Conservation (phyloP, 2,113 vertebrate genomes). For the Mastomys natalensis region DNA sequence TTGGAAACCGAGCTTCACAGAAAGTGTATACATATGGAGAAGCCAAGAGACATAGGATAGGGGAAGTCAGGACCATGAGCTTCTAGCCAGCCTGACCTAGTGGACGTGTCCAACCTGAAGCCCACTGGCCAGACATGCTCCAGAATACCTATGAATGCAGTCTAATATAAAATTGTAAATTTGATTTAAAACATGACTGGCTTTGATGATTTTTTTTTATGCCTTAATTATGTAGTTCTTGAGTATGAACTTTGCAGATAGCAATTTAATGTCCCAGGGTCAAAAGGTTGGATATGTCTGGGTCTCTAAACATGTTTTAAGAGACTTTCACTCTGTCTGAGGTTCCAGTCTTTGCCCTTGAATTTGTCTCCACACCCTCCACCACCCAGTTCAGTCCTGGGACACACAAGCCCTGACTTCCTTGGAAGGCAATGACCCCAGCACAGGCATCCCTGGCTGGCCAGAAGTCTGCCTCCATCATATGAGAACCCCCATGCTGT, state of each 20-base stretch:
- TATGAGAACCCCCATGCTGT: not conserved
- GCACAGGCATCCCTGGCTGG: not conserved
- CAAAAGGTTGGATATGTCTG: not conserved
- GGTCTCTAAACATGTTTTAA: not conserved
- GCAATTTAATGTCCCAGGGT: not conserved
- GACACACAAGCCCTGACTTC: not conserved
- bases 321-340: not conserved
- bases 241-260: not conserved
- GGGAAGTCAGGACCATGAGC: not conserved
- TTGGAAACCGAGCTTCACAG: not conserved
- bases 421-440: conserved; percentile 21
- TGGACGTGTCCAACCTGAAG: not conserved
- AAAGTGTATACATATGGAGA: not conserved
- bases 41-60: no score
- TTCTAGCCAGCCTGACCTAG: not conserved
- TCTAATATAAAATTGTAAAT: not conserved
- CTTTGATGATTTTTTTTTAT: not conserved
- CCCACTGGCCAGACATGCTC: not conserved
- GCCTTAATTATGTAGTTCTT: not conserved
- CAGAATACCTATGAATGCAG: not conserved
- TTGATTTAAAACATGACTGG: not conserved
- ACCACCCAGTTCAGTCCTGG: not conserved
- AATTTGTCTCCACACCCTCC: not conserved
- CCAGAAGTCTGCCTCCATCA: not conserved
- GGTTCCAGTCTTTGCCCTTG: conserved; percentile 14